Percentiles rank a stretch among this genome's conserved stretches.
Conservation (phyloP, 30 jellyfish, hydroid and myxozoan species). For the Rhopilema esculentum region DNA sequence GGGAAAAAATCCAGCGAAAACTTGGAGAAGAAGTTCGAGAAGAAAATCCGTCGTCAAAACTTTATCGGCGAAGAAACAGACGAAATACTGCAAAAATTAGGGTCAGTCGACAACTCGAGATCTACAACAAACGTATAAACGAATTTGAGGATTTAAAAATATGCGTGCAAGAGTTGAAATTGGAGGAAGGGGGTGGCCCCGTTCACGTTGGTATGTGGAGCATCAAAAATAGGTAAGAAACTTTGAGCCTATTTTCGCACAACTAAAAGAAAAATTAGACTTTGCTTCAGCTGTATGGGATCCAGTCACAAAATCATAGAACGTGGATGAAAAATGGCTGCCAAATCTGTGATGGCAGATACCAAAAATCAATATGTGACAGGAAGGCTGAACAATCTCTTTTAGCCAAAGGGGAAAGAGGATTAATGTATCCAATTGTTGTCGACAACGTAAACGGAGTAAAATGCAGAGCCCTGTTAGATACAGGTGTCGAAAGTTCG, state of each 20-base stretch:
- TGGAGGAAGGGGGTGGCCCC: conserved; percentile 47
- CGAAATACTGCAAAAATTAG: background rate
- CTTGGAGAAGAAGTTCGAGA: conserved; percentile 27
- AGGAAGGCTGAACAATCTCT: too few relatives aligned
- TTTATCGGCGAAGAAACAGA: conserved; percentile 32
- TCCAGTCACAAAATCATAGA: too few relatives aligned
- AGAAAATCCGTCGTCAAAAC: conserved; percentile 9
- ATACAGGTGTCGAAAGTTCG: too few relatives aligned
- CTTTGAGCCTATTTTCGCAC: conserved; percentile 22
- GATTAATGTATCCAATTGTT: too few relatives aligned
- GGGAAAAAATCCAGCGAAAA: too few relatives aligned
- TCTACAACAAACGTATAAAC: conserved; percentile 15
- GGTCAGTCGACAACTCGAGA: conserved; percentile 37
- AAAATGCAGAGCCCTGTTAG: too few relatives aligned
- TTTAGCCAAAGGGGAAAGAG: too few relatives aligned
- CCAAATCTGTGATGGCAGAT: too few relatives aligned
- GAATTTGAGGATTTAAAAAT: conserved; percentile 24
- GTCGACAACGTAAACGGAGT: too few relatives aligned
- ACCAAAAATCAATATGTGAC: too few relatives aligned
- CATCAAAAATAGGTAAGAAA: conserved; percentile 1
- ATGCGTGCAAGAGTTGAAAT: conserved; percentile 13
- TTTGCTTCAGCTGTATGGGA: too few relatives aligned
- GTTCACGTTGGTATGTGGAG: conserved; percentile 29
- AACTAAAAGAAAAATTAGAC: conserved; percentile 15
- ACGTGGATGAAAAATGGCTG: too few relatives aligned